phyloP scores from a whole-genome alignment of 2,113 vertebrate species.

The Hiodon alosoides region DNA sequence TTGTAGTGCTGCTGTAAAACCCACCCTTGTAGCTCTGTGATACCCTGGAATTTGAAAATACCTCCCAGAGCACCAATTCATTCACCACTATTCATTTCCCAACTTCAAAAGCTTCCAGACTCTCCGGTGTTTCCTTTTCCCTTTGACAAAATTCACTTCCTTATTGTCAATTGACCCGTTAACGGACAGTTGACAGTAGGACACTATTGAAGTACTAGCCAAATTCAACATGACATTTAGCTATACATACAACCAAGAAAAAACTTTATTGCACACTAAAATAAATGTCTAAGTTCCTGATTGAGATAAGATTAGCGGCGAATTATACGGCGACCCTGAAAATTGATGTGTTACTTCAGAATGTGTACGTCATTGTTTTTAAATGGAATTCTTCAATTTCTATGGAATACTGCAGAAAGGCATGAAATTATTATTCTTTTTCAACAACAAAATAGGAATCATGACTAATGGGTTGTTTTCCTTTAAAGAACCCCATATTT shows the following conservation, averaged over 20 bases:
- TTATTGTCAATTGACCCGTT: constrained; percentile 11
- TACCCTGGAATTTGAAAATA: constrained; percentile 27
- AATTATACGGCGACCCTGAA: no score
- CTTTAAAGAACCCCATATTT: no score
- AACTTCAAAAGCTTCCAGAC: constrained; percentile 21
- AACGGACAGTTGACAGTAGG: constrained; percentile 9
- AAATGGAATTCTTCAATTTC: no score
- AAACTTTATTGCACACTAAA: background rate
- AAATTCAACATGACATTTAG: background rate
- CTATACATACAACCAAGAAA: background rate
- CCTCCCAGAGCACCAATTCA: constrained; percentile 12
- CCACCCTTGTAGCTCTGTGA: constrained; percentile 13
- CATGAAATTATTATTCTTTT: no score
- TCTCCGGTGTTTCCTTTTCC: constrained; percentile 13
- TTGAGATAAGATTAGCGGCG: no score
- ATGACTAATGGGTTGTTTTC: no score
- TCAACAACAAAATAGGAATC: no score
- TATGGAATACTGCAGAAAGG: no score
- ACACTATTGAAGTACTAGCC: background rate
- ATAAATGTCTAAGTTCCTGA: no score
- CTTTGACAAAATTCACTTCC: constrained; percentile 18
- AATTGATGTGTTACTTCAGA: no score
- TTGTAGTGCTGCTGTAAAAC: constrained; percentile 18
- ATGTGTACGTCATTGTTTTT: no score
- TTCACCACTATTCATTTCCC: constrained; percentile 18